These are phyloP conservation scores for Kuschelorhynchus macadamiae DNA, from an alignment of 2,888 invertebrate genomes.

Conservation along the genomic window DNA sequence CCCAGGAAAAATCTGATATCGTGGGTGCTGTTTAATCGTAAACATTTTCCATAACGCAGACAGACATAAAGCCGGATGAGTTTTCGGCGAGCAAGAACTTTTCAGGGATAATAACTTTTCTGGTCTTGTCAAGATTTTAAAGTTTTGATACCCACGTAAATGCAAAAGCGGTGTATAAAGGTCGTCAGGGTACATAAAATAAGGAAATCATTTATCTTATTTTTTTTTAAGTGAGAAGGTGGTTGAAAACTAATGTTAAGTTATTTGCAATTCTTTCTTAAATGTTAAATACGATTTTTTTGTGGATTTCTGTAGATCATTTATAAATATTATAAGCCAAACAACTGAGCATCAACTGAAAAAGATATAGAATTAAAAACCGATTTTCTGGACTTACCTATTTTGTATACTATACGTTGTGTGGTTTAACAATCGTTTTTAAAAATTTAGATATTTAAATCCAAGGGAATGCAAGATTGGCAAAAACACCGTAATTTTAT, in stretches of 20 bases:
- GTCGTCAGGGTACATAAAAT: not conserved
- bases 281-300: not conserved
- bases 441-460: too few species aligned
- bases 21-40: conserved; percentile 25
- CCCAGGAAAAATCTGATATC: conserved; percentile 8
- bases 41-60: conserved; percentile 31
- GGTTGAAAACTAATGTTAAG: too few species aligned
- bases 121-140: conserved; percentile 19
- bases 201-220: not conserved
- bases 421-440: too few species aligned
- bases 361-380: too few species aligned
- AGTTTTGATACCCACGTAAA: conserved; percentile 28
- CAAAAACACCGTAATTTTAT: too few species aligned
- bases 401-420: too few species aligned
- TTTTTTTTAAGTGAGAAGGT: not conserved
- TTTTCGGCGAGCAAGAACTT: conserved; percentile 15
- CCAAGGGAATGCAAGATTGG: too few species aligned
- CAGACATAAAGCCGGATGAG: conserved; percentile 35
- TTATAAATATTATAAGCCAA: too few species aligned
- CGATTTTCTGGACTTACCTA: too few species aligned
- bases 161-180: conserved; percentile 15
- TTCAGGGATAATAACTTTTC: conserved; percentile 34
- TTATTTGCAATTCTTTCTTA: not conserved
- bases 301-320: not conserved
- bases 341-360: too few species aligned